These are phyloP conservation scores for Liodrosophila aerea DNA, from an alignment of 2,888 invertebrate species.

Conservation along the genomic window DNA sequence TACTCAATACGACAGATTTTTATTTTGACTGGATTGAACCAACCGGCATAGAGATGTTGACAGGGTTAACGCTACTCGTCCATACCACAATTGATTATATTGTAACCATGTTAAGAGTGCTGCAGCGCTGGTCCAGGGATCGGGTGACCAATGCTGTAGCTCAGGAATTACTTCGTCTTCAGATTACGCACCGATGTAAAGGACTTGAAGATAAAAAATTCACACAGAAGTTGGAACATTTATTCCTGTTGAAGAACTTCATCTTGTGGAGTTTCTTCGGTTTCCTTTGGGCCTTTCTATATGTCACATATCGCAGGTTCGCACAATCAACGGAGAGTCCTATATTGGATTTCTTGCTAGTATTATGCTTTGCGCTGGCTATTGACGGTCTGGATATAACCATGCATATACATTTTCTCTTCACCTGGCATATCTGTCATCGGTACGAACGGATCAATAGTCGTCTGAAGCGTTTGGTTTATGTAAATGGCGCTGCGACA, in stretches of 20 bases:
- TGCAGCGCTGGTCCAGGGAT: constrained; percentile 27
- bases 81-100: constrained; percentile 19
- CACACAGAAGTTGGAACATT: background rate
- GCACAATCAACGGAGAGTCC: accelerated
- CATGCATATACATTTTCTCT: constrained; percentile 34
- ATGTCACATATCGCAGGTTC: background rate
- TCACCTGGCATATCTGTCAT: constrained; percentile 31
- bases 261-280: constrained; percentile 7
- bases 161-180: constrained; percentile 8
- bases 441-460: constrained; percentile 18
- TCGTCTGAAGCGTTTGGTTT: constrained; percentile 6
- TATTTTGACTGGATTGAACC: background rate
- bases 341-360: accelerated
- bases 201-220: background rate
- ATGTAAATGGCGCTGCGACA: background rate
- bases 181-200: constrained; percentile 12
- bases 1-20: background rate
- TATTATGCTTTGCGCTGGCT: constrained; percentile 1
- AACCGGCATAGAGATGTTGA: background rate
- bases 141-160: constrained; percentile 6
- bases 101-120: constrained; percentile 23
- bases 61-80: background rate
- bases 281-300: background rate
- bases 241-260: constrained; percentile 28
- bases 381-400: constrained; percentile 10